Evolutionary conservation across 2,113 vertebrate species (phyloP), one percentile per base, ranked within the genome.

Genomic region (Ariopsis seemanni): DNA sequence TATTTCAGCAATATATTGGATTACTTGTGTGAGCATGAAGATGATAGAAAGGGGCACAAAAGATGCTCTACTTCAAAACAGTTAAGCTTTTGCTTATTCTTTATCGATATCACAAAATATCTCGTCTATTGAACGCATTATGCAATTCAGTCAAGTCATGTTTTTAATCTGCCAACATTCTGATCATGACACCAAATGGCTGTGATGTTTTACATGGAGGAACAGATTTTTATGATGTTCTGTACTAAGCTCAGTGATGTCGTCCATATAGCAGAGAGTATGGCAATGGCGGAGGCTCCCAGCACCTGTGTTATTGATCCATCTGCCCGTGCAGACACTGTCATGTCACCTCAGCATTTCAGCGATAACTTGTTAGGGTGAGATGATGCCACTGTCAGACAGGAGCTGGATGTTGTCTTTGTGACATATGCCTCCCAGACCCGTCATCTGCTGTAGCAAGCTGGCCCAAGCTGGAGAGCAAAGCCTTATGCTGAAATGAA

Each of bases 301-400:
- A 90, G 89, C 92, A 91, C 90, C 92, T 91, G 91, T 93, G 62
- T 90, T 94, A 96, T 96, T 77, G 95, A 96, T 96, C 92, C 92
- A 94, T 93, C 93, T 93, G 94, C 92, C 94, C 94, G 93, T 88
- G 91, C 92, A 94, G 93, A 95, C 95, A 94, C 93, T 93, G 94
- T 94, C 94, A 91, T 92, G 93, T 94, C 95, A 96, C 95, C 94
- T 95, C 92, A 94, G 92, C 91, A 92, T 95, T 93, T 93, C 94
- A 94, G 94, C 92, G 95, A 94, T 95, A 95, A 95, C 93, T 93
- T 91, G 94, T 94, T 94, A 93, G 92, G 92, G 91, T 93, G 93
- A 93, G 94, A 94, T 94, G 92, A 94, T 94, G 91, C 91, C 91
- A 92, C 92, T 94, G 94, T 94, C 94, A 94, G 94, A 91, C 93